Evolutionary conservation across 1,140 invertebrate genomes (phyloP).

Genomic region (Drosophila obscura): DNA sequence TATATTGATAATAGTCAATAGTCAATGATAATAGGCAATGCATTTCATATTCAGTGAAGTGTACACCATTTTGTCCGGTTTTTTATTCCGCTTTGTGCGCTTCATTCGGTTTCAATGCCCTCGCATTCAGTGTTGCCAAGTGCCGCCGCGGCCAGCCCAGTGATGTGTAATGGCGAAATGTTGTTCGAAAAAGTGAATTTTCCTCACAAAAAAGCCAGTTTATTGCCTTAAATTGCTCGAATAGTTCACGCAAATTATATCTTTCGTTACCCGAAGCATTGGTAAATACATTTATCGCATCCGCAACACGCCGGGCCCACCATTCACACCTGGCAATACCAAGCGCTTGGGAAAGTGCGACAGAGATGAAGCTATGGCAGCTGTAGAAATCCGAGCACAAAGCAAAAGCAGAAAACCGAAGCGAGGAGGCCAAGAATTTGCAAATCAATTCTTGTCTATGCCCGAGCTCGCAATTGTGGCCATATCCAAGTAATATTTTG

Average conservation of each 20-base stretch:
- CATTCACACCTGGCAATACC: conserved; percentile 55
- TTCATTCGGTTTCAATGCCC: conserved; percentile 76
- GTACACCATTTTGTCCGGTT: conserved; percentile 81
- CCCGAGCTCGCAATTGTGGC: conserved; percentile 63
- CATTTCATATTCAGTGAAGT: conserved; percentile 24
- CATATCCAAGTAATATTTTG: conserved; percentile 55
- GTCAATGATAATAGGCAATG: conserved; percentile 1
- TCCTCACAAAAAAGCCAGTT: conserved; percentile 4
- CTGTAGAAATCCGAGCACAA: conserved; percentile 63
- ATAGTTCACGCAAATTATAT: neutral
- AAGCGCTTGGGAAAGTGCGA: conserved; percentile 38
- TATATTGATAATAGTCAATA: conserved; percentile 1
- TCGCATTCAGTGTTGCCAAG: conserved; percentile 65
- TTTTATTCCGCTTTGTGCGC: conserved; percentile 68
- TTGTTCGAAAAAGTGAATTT: conserved; percentile 3
- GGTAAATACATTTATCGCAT: conserved; percentile 10
- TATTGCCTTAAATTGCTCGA: neutral
- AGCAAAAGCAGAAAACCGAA: conserved; percentile 73
- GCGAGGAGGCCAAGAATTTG: conserved; percentile 67
- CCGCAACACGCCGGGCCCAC: neutral
- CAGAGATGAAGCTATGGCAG: conserved; percentile 50
- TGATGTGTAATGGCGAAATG: conserved; percentile 33
- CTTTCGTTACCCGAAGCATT: conserved; percentile 1
- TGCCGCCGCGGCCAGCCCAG: conserved; percentile 27
- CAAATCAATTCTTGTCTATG: conserved; percentile 84